Percentiles rank a stretch among this genome's conserved stretches.
Evolutionary conservation across 2,113 vertebrate genomes (phyloP).

Genomic region (Pyxicephalus adspersus): DNA sequence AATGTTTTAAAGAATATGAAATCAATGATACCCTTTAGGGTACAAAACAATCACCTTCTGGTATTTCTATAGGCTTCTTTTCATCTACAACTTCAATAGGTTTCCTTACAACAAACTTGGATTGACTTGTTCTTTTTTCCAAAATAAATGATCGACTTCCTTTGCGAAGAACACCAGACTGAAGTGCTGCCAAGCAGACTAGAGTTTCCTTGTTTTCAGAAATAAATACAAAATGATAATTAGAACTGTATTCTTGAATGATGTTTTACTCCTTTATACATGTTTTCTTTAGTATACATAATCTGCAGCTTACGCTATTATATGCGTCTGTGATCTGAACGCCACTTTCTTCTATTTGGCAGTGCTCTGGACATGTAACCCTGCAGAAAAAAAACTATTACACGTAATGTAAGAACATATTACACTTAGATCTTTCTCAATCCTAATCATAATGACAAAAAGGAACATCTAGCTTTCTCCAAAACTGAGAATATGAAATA

Average conservation of each 20-base stretch:
- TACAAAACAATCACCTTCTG: background rate
- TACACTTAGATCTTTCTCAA: too few species aligned
- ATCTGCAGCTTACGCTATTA: background rate
- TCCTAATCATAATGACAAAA: too few species aligned
- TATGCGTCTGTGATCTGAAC: background rate
- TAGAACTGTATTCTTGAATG: background rate
- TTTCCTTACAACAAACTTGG: background rate
- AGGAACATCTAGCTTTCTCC: too few species aligned
- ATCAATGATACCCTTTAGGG: too few species aligned
- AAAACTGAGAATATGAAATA: too few species aligned
- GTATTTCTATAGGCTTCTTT: background rate
- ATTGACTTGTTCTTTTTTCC: background rate
- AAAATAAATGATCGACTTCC: background rate
- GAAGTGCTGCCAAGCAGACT: constrained; percentile 2
- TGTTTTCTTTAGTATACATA: background rate
- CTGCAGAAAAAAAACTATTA: constrained; percentile 10
- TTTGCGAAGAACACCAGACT: background rate
- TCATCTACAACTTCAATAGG: too few species aligned
- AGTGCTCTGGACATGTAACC: constrained; percentile 1
- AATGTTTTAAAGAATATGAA: too few species aligned
- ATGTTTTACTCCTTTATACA: background rate
- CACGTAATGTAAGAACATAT: too few species aligned
- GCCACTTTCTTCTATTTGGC: background rate
- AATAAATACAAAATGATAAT: background rate
- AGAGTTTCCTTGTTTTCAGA: background rate